Conservation (phyloP, 2,797 vertebrate species). For the Danio aesculapii region DNA sequence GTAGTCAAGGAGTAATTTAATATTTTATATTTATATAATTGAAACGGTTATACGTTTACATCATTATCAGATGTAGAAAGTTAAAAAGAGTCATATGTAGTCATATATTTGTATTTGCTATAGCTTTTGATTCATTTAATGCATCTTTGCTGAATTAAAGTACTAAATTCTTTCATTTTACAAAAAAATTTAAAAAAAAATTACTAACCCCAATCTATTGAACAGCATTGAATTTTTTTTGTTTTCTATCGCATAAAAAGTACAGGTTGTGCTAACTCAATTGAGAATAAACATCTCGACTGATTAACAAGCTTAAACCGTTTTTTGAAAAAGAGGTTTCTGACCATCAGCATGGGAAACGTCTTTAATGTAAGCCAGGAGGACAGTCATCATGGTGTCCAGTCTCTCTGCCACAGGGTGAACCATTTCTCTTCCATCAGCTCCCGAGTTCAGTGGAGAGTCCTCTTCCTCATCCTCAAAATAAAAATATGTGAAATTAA, state of each 20-base stretch:
- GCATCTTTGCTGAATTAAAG: not conserved
- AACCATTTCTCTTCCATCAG: slow-evolving; percentile 70
- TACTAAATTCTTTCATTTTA: not conserved
- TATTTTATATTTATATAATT: no score
- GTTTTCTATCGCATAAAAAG: not conserved
- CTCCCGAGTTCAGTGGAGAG: slow-evolving; percentile 39
- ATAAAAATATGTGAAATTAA: not conserved
- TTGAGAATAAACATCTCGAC: not conserved
- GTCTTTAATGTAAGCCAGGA: slow-evolving; percentile 90
- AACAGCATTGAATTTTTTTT: not conserved
- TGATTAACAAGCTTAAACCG: not conserved
- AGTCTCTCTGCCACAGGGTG: slow-evolving; percentile 90
- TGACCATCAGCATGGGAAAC: slow-evolving; percentile 84
- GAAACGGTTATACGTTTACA: not conserved
- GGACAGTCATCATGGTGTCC: slow-evolving; percentile 86
- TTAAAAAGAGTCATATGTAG: no score
- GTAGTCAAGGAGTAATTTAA: no score
- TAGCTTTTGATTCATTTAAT: not conserved
- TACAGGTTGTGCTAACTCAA: not conserved
- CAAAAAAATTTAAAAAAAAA: no score
- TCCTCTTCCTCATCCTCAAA: slow-evolving; percentile 90
- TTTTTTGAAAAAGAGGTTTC: not conserved
- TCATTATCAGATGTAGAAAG: not conserved
- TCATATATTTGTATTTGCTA: no score
- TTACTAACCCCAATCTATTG: not conserved